phyloP scores from a whole-genome alignment of 2,113 vertebrate species.

The Lampris incognitus region DNA sequence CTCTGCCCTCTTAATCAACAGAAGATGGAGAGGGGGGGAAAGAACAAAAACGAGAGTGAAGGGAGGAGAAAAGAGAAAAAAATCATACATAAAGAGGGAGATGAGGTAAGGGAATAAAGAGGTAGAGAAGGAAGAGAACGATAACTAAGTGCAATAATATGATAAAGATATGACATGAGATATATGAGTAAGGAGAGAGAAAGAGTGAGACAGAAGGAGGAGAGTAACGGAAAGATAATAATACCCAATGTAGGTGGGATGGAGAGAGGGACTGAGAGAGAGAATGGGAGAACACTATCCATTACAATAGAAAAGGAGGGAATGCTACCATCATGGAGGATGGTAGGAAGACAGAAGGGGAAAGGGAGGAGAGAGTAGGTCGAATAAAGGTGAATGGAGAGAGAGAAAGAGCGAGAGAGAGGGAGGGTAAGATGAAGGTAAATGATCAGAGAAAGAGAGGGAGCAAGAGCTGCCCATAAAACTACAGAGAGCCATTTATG shows the following conservation, averaged over 20 bases:
- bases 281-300: background rate
- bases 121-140: no score
- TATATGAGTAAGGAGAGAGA: background rate
- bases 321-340: background rate
- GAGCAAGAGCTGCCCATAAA: slow-evolving; percentile 39
- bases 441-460: background rate
- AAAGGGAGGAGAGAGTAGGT: background rate
- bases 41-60: no score
- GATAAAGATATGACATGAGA: no score
- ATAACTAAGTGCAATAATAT: no score
- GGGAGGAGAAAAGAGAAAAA: no score
- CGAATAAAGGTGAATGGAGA: slow-evolving; percentile 2
- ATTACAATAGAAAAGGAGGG: background rate
- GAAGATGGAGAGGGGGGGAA: no score
- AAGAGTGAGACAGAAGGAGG: background rate
- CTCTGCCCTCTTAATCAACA: no score
- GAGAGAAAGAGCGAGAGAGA: slow-evolving; percentile 15
- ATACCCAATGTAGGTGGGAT: no score
- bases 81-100: no score
- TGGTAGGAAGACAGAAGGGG: background rate
- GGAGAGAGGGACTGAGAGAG: slow-evolving; percentile 1
- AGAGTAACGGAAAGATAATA: background rate
- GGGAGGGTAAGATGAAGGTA: no score
- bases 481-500: slow-evolving; percentile 56
- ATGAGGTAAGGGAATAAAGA: no score